Conservation (phyloP, 2,888 invertebrate genomes). For the Drosophila cognata region DNA sequence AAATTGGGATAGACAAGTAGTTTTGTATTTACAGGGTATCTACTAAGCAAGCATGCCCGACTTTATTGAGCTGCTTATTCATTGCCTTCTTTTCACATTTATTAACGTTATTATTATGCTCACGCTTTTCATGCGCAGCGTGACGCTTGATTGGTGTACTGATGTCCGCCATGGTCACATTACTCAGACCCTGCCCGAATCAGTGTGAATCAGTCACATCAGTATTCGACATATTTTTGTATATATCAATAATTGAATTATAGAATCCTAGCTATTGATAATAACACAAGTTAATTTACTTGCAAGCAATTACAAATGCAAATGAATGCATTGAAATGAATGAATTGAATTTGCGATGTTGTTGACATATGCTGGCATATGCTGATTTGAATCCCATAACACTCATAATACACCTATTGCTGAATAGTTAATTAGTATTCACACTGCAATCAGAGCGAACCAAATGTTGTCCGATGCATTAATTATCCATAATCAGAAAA, state of each 20-base stretch:
- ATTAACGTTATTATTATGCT: not conserved
- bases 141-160: not conserved
- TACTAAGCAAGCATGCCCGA: not conserved
- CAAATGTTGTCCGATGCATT: conserved; percentile 2
- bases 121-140: conserved; percentile 6
- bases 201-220: not conserved
- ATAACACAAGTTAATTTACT: not conserved
- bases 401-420: not conserved
- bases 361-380: not conserved
- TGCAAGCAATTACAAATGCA: not conserved
- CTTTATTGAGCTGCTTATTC: not conserved
- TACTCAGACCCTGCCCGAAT: not conserved
- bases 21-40: not conserved
- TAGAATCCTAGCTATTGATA: not conserved
- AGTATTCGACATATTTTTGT: not conserved
- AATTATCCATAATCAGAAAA: not conserved
- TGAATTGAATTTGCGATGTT: not conserved
- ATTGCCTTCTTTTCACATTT: not conserved
- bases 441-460: conserved; percentile 18
- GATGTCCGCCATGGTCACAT: conserved; percentile 26
- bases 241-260: not conserved
- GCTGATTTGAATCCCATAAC: not conserved
- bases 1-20: not conserved
- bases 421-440: conserved; percentile 28
- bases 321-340: not conserved